These are phyloP conservation scores for Kryptolebias marmoratus DNA, from an alignment of 2,113 vertebrate species.

Conservation along the genomic window DNA sequence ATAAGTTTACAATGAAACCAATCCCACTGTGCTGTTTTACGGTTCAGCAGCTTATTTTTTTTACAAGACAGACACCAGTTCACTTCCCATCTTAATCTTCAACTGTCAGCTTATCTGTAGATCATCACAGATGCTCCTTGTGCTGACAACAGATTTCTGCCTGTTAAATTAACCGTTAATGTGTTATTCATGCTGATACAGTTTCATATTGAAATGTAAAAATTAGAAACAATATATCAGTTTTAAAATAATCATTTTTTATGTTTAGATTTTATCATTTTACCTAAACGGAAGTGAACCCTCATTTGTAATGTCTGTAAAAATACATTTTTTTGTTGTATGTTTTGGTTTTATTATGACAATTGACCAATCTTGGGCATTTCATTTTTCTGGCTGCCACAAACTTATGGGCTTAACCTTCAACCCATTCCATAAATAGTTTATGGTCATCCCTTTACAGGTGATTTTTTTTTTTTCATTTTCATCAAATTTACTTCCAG, in stretches of 20 bases:
- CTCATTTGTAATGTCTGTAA: too few relatives aligned
- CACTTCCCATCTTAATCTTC: constrained; percentile 32
- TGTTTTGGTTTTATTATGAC: too few relatives aligned
- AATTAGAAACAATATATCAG: too few relatives aligned
- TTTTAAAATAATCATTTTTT: too few relatives aligned
- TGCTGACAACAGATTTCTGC: not conserved
- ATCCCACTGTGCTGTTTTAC: constrained; percentile 46
- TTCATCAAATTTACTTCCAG: not conserved
- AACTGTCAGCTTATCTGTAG: constrained; percentile 24
- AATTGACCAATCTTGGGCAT: too few relatives aligned
- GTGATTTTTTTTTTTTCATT: not conserved
- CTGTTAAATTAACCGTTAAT: not conserved
- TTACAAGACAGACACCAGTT: constrained; percentile 15
- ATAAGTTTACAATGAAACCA: constrained; percentile 56
- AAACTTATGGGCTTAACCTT: not conserved
- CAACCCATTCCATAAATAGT: not conserved
- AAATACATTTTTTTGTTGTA: too few relatives aligned
- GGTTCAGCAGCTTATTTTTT: not conserved
- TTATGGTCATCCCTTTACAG: not conserved
- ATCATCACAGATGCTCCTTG: constrained; percentile 3
- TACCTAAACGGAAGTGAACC: too few relatives aligned
- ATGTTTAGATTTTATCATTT: too few relatives aligned
- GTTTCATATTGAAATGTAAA: not conserved
- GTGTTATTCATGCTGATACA: not conserved
- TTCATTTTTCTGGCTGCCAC: not conserved